Evolutionary conservation across 1,140 invertebrate genomes (phyloP).

Genomic region (Drosophila micromelanica): DNA sequence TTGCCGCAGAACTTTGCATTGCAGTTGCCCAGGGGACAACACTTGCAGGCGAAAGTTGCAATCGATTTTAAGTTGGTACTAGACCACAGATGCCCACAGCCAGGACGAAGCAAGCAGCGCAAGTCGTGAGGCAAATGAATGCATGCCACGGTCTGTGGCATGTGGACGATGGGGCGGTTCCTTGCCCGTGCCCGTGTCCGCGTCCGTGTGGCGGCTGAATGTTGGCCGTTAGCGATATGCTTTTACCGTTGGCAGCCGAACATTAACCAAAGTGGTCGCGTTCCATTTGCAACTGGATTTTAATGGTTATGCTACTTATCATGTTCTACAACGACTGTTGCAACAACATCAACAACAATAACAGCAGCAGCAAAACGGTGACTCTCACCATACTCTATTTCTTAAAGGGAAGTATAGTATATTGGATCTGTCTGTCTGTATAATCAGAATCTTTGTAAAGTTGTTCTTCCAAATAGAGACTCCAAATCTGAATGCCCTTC

Average conservation of each 20-base stretch:
- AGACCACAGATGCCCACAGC: conserved; percentile 9
- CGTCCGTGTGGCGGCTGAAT: conserved; percentile 11
- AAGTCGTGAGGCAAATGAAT: conserved; percentile 16
- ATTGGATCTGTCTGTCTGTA: background rate
- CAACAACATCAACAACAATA: conserved; percentile 10
- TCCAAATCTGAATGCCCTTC: too few relatives aligned
- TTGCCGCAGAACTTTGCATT: too few relatives aligned
- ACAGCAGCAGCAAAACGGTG: background rate
- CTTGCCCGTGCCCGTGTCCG: background rate
- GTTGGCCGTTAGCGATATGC: conserved; percentile 42
- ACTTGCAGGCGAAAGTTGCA: conserved; percentile 7
- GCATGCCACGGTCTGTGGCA: conserved; percentile 29
- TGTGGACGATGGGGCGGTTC: conserved; percentile 12
- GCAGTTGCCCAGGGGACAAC: background rate
- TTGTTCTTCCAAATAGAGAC: too few relatives aligned
- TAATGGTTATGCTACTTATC: conserved; percentile 80
- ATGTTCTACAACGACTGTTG: conserved; percentile 54
- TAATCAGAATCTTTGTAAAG: background rate
- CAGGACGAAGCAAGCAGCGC: background rate
- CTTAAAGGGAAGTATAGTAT: background rate
- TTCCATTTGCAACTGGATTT: conserved; percentile 78
- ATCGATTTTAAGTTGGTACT: conserved; percentile 7
- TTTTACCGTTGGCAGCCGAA: conserved; percentile 57
- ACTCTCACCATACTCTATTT: background rate
- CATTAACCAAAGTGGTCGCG: conserved; percentile 79